A percentile compares a stretch with the other conserved stretches of the same genome.
Conservation (phyloP, 64 coral and sea anemone species). For the Stylophora pistillata region DNA sequence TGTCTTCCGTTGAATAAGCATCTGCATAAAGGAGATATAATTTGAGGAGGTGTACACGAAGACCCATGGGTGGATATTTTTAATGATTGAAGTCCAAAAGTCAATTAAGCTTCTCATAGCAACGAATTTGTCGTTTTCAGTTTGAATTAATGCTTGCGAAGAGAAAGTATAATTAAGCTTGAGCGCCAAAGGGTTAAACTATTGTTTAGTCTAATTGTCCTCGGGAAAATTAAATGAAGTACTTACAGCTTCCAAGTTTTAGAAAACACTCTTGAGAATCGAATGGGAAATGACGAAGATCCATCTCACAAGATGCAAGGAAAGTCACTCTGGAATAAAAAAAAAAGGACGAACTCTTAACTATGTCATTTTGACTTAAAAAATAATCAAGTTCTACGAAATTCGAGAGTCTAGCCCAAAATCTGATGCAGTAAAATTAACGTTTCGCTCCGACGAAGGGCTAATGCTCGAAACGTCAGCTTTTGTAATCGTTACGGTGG, state of each 20-base stretch:
- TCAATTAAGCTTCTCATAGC: too few relatives aligned
- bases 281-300: slow-evolving; percentile 59
- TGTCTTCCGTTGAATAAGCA: slow-evolving; percentile 54
- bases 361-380: neutral
- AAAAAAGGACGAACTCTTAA: neutral
- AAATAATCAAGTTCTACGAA: too few relatives aligned
- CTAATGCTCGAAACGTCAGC: too few relatives aligned
- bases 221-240: neutral
- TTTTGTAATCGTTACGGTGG: too few relatives aligned
- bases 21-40: slow-evolving; percentile 12
- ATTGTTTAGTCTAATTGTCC: neutral
- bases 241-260: slow-evolving; percentile 72
- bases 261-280: slow-evolving; percentile 52
- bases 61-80: too few relatives aligned
- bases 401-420: too few relatives aligned
- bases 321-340: slow-evolving; percentile 33
- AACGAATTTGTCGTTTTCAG: too few relatives aligned
- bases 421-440: too few relatives aligned
- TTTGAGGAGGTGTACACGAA: neutral
- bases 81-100: too few relatives aligned
- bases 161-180: too few relatives aligned
- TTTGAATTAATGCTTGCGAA: too few relatives aligned
- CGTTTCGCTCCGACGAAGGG: too few relatives aligned
- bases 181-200: neutral
- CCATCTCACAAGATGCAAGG: slow-evolving; percentile 62